Conservation (phyloP, 2,888 invertebrate species). For the Troides aeacus region DNA sequence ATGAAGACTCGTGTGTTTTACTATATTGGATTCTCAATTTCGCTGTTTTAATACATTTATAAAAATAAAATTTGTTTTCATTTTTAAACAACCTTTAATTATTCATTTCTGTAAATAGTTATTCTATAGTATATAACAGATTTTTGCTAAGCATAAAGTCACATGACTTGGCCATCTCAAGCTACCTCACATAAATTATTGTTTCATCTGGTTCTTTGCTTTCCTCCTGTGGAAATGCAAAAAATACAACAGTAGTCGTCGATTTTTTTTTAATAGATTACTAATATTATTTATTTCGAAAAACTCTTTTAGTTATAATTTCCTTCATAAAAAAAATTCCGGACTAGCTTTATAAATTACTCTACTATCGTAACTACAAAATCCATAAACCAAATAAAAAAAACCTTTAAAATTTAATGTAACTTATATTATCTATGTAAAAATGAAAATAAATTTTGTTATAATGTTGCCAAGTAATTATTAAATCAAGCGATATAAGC, state of each 20-base stretch:
- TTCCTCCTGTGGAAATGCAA: too few relatives aligned
- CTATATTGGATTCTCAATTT: slow-evolving; percentile 61
- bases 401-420: not conserved
- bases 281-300: too few relatives aligned
- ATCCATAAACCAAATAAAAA: not conserved
- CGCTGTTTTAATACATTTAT: slow-evolving; percentile 77
- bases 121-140: not conserved
- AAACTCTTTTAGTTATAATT: too few relatives aligned
- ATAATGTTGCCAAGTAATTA: not conserved
- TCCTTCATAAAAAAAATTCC: too few relatives aligned
- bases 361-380: too few relatives aligned
- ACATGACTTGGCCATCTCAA: too few relatives aligned
- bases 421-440: not conserved
- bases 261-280: too few relatives aligned
- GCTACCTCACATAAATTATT: too few relatives aligned
- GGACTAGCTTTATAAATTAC: too few relatives aligned
- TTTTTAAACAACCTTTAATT: slow-evolving; percentile 20
- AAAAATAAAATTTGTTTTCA: slow-evolving; percentile 45
- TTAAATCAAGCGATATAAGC: not conserved
- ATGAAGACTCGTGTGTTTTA: slow-evolving; percentile 48
- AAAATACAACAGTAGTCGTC: too few relatives aligned
- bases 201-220: too few relatives aligned
- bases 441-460: not conserved
- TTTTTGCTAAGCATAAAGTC: not conserved
- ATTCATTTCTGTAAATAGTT: not conserved